Base-by-base conservation (phyloP, 2,888 invertebrate species). In the Eupithecia vulgata region DNA sequence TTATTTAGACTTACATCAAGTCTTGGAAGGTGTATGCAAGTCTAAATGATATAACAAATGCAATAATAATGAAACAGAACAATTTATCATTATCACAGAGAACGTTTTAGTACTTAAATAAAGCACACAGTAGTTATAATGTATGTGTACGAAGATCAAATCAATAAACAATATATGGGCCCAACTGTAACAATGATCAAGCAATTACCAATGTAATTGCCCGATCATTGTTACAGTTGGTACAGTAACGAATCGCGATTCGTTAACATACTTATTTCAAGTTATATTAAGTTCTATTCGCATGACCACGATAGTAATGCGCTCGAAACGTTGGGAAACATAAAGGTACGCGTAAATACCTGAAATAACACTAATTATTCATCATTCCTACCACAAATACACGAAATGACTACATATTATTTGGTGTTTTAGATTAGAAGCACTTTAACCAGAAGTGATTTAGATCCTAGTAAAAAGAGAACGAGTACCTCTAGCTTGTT, bases 31-130 rank as follows among this genome's bases (percentile, higher is more conserved):
- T 37, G 8, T 21, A 78, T 65, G 21, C n/a, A 65, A 21, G 65
- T 37, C 76, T 57, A 78, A 76, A 80, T 84, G 81, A 86, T 79
- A 85, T 73, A 80, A 76, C 71, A 83, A 88, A 85, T 83, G 82
- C 80, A 83, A 80, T 79, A 76, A 81, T 79, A 80, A 81, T 80
- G 79, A 74, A 81, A 81, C 80, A 81, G 78, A 83, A 83, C 77
- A 83, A 83, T 84, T 79, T 81, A 82, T 83, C 79, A 82, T 86
- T 90, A 90, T 90, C 90, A 90, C 90, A 90, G 90, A 84, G 87
- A 87, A 87, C 52, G 84, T 82, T 81, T 83, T 83, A 82, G 83
- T 85, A 82, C 25, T 25, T 57, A 57, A 25, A 57, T 86, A 82
- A 86, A 89, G 89, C 82, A 80, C 80, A 83, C 34, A 21, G 34